These are phyloP conservation scores for Papilio machaon DNA, from an alignment of 1,140 invertebrate species.

Conservation along the genomic window DNA sequence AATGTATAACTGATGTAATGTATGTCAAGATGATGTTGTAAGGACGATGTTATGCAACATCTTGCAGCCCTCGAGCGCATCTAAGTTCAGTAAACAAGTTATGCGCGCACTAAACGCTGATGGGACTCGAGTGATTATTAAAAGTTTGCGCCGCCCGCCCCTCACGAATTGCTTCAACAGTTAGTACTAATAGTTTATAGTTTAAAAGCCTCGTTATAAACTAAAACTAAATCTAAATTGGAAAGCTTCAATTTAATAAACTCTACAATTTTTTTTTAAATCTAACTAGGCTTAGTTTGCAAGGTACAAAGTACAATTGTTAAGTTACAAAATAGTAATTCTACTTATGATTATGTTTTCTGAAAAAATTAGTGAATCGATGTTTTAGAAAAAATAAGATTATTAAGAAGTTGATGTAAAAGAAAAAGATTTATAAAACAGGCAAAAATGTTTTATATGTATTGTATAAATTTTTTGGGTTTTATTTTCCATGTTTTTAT, in stretches of 20 bases:
- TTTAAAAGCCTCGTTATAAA: conserved; percentile 38
- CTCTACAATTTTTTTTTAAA: background rate
- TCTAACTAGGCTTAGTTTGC: background rate
- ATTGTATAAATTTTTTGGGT: too few species aligned
- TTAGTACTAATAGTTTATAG: conserved; percentile 24
- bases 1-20: background rate
- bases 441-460: too few species aligned
- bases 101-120: conserved; percentile 29
- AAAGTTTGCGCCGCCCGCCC: conserved; percentile 27
- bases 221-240: conserved; percentile 13
- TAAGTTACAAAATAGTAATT: background rate
- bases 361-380: too few species aligned
- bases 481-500: background rate
- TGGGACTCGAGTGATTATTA: conserved; percentile 39
- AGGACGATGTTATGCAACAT: conserved; percentile 25
- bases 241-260: conserved; percentile 2
- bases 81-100: conserved; percentile 30
- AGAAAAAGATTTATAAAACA: too few species aligned
- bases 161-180: conserved; percentile 35
- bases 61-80: conserved; percentile 1
- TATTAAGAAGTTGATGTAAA: too few species aligned
- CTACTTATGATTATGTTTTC: too few species aligned
- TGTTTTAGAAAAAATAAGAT: too few species aligned
- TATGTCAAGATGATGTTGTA: conserved; percentile 2
- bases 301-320: too few species aligned